Evolutionary conservation across 2,113 vertebrate species (phyloP), one percentile per base, ranked within the genome.

Genomic region (Corythornis madagascariensis): DNA sequence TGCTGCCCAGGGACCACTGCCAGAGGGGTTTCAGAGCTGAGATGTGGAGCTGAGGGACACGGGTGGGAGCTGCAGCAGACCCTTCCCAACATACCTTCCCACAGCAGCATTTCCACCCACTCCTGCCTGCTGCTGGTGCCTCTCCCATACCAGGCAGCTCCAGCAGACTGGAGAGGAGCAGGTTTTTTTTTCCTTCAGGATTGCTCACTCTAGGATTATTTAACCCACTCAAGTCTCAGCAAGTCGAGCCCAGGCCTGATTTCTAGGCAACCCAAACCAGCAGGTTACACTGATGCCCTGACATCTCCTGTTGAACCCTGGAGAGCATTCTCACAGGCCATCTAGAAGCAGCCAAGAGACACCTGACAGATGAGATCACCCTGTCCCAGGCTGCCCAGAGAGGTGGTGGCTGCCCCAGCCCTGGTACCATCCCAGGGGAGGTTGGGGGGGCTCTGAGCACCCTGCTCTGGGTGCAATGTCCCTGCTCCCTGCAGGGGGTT

Each of bases 221-320:
- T 11, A 25, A 12, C 35, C 64, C 16, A 1, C 28, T 4, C 64
- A 40, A 1, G 0, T 4, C 53, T 38, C 65, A 38, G 40, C 8
- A 1, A 31, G 43, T 47, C 38, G 42, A 38, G 63, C 75, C 47
- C 1, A 3, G n/a, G n/a, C 3, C 9, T 5, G 3, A 9, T 4
- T n/a, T 2, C 53, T 3, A 14, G 61, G 4, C 13, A 84, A 74
- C 82, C 74, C 13, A 28, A 66, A 47, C 42, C 28, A 50, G 10
- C 14, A 0, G 35, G 24, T 43, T 20, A 22, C 35, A 26, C 26
- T 31, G 45, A 26, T 3, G 11, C 28, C 33, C 11, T 22, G 18
- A 35, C 73, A 77, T 24, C 25, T 33, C 7, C 0, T 5, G 1
- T 24, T 67, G 35, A 3, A 71, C 7, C 31, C 24, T 3, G 3